Percentiles rank a stretch among this genome's conserved stretches.
Conservation (phyloP, 2,888 invertebrate genomes). For the Eristalis arbustorum region DNA sequence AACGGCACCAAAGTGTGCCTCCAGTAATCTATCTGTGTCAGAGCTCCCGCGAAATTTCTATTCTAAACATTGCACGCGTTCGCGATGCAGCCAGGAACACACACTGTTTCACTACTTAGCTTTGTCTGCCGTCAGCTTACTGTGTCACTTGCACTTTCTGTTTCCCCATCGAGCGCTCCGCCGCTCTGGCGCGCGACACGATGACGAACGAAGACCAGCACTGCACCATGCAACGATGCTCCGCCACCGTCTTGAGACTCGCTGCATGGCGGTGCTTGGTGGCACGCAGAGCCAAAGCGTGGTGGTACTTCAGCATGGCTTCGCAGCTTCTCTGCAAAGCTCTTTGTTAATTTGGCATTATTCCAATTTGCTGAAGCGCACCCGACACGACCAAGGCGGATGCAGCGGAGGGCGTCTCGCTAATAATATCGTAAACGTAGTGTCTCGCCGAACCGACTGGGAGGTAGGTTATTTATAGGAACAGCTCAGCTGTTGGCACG, state of each 20-base stretch:
- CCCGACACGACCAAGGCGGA: background rate
- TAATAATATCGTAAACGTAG: conserved; percentile 40
- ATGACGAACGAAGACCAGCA: background rate
- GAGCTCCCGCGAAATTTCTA: conserved; percentile 56
- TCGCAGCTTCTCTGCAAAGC: conserved; percentile 48
- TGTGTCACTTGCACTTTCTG: conserved; percentile 63
- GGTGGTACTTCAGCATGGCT: conserved; percentile 50
- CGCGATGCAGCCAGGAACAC: background rate
- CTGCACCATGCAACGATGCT: conserved; percentile 15
- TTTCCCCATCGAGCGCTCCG: background rate
- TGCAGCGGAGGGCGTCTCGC: background rate
- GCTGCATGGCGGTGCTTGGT: background rate
- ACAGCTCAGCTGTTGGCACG: conserved; percentile 48
- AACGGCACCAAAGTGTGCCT: conserved; percentile 7
- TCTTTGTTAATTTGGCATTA: conserved; percentile 69
- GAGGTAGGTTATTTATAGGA: conserved; percentile 46
- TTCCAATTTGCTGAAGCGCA: conserved; percentile 55
- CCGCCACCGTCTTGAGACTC: background rate
- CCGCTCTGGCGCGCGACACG: background rate
- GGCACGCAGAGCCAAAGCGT: background rate
- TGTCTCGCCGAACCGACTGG: conserved; percentile 1
- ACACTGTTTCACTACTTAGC: conserved; percentile 38
- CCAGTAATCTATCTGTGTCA: conserved; percentile 49
- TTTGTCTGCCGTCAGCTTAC: conserved; percentile 62
- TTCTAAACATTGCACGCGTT: conserved; percentile 24